phyloP scores from a whole-genome alignment of 2,888 invertebrate genomes.

The Drosophila lutescens region DNA sequence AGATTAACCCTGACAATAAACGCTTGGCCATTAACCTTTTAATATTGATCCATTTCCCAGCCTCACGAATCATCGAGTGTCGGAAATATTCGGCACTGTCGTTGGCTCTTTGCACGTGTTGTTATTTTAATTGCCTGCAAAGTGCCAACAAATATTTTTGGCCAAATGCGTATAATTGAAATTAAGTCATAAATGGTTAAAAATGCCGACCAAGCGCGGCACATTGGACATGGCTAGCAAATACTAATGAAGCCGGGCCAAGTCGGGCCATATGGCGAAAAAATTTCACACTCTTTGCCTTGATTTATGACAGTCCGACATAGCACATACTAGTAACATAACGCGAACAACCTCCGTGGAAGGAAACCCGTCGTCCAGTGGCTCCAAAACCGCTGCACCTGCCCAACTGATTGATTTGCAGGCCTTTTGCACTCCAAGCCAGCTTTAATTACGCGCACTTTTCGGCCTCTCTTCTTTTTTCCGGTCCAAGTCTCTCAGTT shows the following conservation, averaged over 20 bases:
- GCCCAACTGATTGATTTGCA: constrained; percentile 60
- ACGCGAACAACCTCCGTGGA: constrained; percentile 43
- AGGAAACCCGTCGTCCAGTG: constrained; percentile 70
- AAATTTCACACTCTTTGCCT: constrained; percentile 74
- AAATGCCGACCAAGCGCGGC: constrained; percentile 63
- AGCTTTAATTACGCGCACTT: constrained; percentile 42
- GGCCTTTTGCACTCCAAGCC: constrained; percentile 18
- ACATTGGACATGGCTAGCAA: constrained; percentile 50
- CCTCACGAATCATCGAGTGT: constrained; percentile 4
- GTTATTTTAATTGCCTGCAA: constrained; percentile 73
- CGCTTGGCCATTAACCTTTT: constrained; percentile 9
- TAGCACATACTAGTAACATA: constrained; percentile 21
- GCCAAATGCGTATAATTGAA: constrained; percentile 76
- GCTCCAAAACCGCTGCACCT: constrained; percentile 67
- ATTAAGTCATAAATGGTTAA: constrained; percentile 79
- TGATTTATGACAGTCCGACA: constrained; percentile 68
- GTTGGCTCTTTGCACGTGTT: constrained; percentile 66
- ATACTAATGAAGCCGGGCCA: constrained; percentile 46
- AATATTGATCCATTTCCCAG: constrained; percentile 26
- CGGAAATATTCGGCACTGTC: constrained; percentile 8
- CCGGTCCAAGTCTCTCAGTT: neutral
- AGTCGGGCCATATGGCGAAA: constrained; percentile 56
- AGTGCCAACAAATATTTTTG: constrained; percentile 76
- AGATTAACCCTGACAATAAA: neutral
- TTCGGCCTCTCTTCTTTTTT: constrained; percentile 34